These are phyloP conservation scores for Eonycteris spelaea DNA, from an alignment of 2,113 vertebrate species.

Conservation along the genomic window DNA sequence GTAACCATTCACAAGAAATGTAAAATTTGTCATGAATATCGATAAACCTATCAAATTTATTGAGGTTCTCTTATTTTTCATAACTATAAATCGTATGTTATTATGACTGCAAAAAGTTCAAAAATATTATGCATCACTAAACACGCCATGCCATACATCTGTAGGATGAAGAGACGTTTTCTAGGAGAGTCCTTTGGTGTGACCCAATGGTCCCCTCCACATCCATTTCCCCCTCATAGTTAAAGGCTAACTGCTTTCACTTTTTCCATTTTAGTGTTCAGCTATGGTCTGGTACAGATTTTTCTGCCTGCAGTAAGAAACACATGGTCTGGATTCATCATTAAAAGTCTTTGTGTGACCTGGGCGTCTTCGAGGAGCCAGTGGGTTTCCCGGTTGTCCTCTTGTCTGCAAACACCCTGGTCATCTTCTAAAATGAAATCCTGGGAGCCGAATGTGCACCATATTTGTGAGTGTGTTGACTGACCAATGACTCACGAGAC, in stretches of 20 bases:
- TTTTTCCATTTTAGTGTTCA: not conserved
- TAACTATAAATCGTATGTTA: not conserved
- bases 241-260: not conserved
- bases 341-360: not conserved
- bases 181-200: not conserved
- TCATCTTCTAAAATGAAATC: constrained; percentile 44
- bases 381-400: not conserved
- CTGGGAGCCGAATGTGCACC: not conserved
- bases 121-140: not conserved
- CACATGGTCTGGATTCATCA: constrained; percentile 47
- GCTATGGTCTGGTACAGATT: not conserved
- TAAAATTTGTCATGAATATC: not conserved
- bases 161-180: not conserved
- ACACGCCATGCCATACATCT: not conserved
- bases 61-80: not conserved
- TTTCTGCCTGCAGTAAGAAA: constrained; percentile 38
- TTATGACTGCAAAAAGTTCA: not conserved
- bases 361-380: not conserved
- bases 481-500: not conserved
- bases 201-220: not conserved
- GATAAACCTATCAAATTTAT: not conserved
- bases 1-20: not conserved
- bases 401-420: constrained; percentile 37
- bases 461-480: constrained; percentile 16
- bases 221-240: not conserved